A percentile compares a stretch with the other conserved stretches of the same genome.
Conservation (phyloP, 2,113 vertebrate genomes). For the Aptenodytes patagonicus region DNA sequence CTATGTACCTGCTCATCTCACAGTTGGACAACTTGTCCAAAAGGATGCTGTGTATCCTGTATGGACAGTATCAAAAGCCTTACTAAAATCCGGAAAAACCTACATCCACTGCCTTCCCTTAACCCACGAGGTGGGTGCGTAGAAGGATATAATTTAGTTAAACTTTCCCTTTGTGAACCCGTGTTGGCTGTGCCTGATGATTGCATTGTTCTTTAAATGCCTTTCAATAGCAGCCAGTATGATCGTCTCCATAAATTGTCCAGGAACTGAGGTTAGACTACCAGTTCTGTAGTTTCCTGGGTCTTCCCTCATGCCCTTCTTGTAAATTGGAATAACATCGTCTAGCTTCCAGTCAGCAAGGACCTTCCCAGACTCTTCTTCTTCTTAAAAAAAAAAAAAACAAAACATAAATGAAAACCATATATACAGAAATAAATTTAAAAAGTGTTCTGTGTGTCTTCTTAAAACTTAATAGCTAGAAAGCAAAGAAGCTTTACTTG, state of each 20-base stretch:
- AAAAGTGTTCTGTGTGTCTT: background rate
- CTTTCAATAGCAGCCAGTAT: background rate
- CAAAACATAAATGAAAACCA: background rate
- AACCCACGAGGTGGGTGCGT: rapidly evolving
- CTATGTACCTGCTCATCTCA: background rate
- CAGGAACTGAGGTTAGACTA: background rate
- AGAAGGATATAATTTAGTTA: background rate
- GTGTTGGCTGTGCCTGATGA: background rate
- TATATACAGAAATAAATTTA: background rate
- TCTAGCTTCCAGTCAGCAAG: background rate
- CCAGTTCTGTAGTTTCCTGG: background rate
- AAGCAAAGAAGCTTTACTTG: background rate
- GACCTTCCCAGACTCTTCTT: background rate
- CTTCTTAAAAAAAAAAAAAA: background rate
- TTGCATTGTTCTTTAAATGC: background rate
- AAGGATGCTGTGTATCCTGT: background rate
- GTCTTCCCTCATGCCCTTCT: background rate
- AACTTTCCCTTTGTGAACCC: background rate
- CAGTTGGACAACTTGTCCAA: background rate
- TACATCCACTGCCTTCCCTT: background rate
- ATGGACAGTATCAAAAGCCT: background rate
- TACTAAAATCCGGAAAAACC: background rate
- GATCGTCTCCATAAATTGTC: background rate
- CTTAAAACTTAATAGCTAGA: background rate
- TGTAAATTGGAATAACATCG: background rate